Conservation (phyloP, 2,113 vertebrate genomes). For the Oryzias woworae region DNA sequence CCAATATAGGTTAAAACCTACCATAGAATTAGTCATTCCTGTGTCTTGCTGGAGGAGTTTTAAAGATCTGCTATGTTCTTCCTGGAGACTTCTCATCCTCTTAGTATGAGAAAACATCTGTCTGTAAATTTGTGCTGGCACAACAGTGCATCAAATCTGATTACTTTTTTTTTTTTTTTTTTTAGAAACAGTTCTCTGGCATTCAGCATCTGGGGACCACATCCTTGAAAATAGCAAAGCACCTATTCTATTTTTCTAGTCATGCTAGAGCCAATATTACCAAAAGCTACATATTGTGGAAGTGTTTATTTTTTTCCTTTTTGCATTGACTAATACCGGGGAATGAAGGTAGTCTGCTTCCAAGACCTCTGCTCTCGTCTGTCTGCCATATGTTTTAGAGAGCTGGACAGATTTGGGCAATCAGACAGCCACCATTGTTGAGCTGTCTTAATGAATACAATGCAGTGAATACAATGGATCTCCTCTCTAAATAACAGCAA, state of each 20-base stretch:
- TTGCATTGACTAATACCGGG: slow-evolving; percentile 66
- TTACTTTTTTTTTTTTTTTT: slow-evolving; percentile 1
- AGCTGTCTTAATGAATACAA: slow-evolving; percentile 57
- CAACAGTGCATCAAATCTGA: slow-evolving; percentile 6
- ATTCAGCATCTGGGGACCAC: slow-evolving; percentile 25
- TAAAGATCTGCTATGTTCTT: slow-evolving; percentile 2
- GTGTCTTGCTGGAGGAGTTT: slow-evolving; percentile 27
- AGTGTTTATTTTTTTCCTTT: slow-evolving; percentile 36
- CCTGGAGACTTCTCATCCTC: slow-evolving; percentile 11
- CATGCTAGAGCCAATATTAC: slow-evolving; percentile 47
- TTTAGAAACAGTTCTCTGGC: slow-evolving; percentile 1
- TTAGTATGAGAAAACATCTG: slow-evolving; percentile 21
- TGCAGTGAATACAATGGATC: slow-evolving; percentile 37
- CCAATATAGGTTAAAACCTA: slow-evolving; percentile 20
- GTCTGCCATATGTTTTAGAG: slow-evolving; percentile 57
- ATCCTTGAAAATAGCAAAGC: slow-evolving; percentile 65
- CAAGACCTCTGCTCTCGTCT: slow-evolving; percentile 20
- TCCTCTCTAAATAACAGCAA: too few species aligned
- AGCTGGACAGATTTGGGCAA: slow-evolving; percentile 63
- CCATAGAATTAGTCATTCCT: slow-evolving; percentile 20
- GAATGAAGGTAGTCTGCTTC: slow-evolving; percentile 52
- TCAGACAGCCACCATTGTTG: slow-evolving; percentile 60
- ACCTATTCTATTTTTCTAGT: slow-evolving; percentile 35
- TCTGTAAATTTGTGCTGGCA: slow-evolving; percentile 16
- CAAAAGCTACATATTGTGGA: slow-evolving; percentile 52